These are phyloP conservation scores for Bubo blakistoni DNA, from an alignment of 2,113 vertebrate species.

Conservation along the genomic window DNA sequence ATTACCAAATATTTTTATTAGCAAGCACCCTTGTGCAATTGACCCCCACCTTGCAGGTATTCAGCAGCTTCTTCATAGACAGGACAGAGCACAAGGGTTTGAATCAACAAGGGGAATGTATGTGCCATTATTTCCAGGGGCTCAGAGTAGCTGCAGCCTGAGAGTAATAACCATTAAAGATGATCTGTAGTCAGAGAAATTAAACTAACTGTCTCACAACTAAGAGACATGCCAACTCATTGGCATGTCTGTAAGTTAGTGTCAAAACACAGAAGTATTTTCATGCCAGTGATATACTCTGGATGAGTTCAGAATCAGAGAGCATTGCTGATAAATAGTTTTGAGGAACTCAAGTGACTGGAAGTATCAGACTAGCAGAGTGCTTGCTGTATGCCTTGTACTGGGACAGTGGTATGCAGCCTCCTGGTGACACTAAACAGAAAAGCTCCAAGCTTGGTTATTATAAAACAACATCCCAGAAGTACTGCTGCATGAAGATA, in stretches of 20 bases:
- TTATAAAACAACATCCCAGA: neutral
- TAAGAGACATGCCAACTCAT: neutral
- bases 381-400: neutral
- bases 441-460: neutral
- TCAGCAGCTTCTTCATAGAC: neutral
- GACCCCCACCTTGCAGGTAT: neutral
- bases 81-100: neutral
- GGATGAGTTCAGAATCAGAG: neutral
- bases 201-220: neutral
- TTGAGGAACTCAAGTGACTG: neutral
- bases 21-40: neutral
- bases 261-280: neutral
- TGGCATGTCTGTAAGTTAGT: neutral
- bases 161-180: neutral
- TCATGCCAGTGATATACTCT: neutral
- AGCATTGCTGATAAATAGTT: neutral
- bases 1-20: neutral
- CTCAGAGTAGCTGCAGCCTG: neutral
- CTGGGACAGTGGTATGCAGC: neutral
- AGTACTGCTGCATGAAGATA: neutral
- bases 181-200: neutral
- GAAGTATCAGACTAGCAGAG: neutral
- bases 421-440: neutral
- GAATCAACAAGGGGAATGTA: neutral
- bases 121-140: neutral